These are phyloP conservation scores for Daphoenositta chrysoptera DNA, from an alignment of 2,113 vertebrate species.

Conservation along the genomic window DNA sequence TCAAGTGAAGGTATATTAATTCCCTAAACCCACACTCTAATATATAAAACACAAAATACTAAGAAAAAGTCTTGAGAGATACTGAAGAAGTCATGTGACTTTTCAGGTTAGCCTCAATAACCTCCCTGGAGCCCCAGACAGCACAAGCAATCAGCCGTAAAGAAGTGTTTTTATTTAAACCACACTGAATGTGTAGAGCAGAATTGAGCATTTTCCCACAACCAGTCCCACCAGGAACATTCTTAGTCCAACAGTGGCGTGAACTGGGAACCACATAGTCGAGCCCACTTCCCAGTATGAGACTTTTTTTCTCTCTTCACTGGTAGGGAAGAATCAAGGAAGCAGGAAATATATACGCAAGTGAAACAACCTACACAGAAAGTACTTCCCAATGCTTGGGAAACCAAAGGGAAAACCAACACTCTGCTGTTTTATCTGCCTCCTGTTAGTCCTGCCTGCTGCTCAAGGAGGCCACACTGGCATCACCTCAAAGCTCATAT, in stretches of 20 bases:
- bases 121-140: neutral
- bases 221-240: too few species aligned
- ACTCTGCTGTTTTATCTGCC: neutral
- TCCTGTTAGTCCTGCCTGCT: neutral
- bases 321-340: accelerated
- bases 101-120: neutral
- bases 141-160: accelerated
- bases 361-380: neutral
- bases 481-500: neutral
- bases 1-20: neutral
- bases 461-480: neutral
- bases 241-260: neutral
- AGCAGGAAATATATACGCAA: neutral
- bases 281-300: accelerated
- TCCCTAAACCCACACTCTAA: neutral
- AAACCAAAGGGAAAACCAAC: neutral
- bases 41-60: neutral
- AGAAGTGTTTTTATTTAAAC: neutral
- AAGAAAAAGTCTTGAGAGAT: neutral
- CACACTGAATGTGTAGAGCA: neutral
- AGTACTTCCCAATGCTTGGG: neutral
- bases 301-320: neutral
- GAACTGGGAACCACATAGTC: accelerated
- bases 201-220: neutral
- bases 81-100: neutral